Base-by-base conservation (phyloP, 2,888 invertebrate genomes). In the Pseudeuparius sepicola region DNA sequence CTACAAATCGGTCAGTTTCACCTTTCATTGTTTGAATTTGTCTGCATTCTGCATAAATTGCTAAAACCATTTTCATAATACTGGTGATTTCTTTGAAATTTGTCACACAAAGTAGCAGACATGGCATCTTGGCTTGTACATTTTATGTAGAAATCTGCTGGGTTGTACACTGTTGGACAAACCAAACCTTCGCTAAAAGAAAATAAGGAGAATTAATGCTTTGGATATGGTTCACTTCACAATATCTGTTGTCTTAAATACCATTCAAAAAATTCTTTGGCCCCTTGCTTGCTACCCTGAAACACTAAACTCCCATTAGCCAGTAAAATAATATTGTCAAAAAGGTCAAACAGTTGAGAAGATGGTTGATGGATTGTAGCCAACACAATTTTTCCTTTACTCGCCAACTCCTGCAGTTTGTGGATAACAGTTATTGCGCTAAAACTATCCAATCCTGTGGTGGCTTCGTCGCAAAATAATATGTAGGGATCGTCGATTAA, bases 381-480 rank as follows among this genome's bases (percentile, higher is more conserved):
- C 32, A 92, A 69, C 18, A 90, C 79, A 13, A 85, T 74, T 63
- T 85, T 84, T 3, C 84, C 83, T 17, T 73, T 67, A 25, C 62
- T 60, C 6, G 82, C 69, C 17, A 83, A 66, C 45, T 70, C 68
- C 24, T 73, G 67, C 16, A 86, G 63, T 0, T 79, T 75, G 42
- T 75, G 72, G 6, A 89, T 75, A 1, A 93, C 84, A 10, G 77
- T 74, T 42, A 77, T 76, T 0, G 94, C 90, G 55, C 80, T 87
- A 60, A 75, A 92, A 47, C 89, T 88, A 61, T 94, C 94, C 33
- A 94, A 61, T 0, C 93, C 90, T 0, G 89, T 88, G 0, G 92
- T 93, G 0, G 90, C 90, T 56, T 94, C 94, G 54, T 94, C 93
- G 57, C 90, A 90, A 63, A 93, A 92, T 32, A 94, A 62, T 36